Evolutionary conservation across 2,888 invertebrate species (phyloP).

Genomic region (Perithous albicinctus): DNA sequence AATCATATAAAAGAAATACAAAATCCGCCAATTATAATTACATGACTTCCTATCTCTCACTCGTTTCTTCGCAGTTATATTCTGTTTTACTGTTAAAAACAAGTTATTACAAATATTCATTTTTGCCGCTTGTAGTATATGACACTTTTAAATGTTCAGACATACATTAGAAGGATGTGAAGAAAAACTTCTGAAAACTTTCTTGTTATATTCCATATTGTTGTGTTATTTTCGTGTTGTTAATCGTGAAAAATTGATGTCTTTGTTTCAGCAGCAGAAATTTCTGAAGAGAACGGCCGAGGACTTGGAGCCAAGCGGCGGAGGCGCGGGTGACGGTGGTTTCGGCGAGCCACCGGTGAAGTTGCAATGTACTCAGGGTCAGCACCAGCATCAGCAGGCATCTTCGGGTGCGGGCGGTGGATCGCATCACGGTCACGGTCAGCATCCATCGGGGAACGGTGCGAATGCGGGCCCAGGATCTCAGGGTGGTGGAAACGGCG

Average conservation of each 20-base stretch:
- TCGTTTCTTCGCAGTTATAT: too few relatives aligned
- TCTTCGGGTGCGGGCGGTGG: slow-evolving; percentile 78
- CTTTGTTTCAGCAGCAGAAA: slow-evolving; percentile 91
- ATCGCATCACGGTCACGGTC: slow-evolving; percentile 79
- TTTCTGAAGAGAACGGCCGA: slow-evolving; percentile 91
- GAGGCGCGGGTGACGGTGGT: slow-evolving; percentile 83
- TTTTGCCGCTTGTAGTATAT: too few relatives aligned
- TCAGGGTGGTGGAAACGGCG: slow-evolving; percentile 72
- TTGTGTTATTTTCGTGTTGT: slow-evolving; percentile 31
- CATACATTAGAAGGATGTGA: too few relatives aligned
- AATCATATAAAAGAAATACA: neutral
- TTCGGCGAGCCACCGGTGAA: slow-evolving; percentile 93
- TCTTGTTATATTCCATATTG: neutral
- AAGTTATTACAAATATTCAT: too few relatives aligned
- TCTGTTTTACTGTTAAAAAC: too few relatives aligned
- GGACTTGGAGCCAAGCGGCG: slow-evolving; percentile 87
- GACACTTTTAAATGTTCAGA: too few relatives aligned
- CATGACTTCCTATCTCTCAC: too few relatives aligned
- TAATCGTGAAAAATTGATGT: slow-evolving; percentile 60
- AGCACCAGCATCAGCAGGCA: slow-evolving; percentile 83
- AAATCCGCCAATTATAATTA: neutral
- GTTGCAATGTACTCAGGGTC: slow-evolving; percentile 88
- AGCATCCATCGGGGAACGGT: slow-evolving; percentile 78
- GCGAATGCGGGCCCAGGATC: slow-evolving; percentile 73
- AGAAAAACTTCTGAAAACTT: too few relatives aligned